Base-by-base conservation (phyloP, 2,888 invertebrate genomes). In the Tachina fera region DNA sequence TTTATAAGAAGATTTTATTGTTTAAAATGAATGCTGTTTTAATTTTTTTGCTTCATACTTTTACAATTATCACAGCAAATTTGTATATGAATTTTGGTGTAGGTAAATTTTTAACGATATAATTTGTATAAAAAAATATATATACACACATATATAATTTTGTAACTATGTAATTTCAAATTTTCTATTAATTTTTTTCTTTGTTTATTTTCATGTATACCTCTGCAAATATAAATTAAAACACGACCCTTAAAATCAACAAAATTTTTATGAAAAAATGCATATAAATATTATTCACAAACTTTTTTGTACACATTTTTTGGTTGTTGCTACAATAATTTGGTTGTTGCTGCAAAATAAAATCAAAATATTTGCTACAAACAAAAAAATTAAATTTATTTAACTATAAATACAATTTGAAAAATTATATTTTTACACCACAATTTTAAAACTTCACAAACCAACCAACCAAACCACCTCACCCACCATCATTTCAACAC, bases 161-260 rank as follows among this genome's bases (percentile, higher is more conserved):
- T 65, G 58, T 31, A 31, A 1, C 53, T 10, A 68, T 53, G 61
- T 61, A 60, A 19, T 72, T 72, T 68, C 75, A 71, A 63, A 86
- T 76, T 49, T 68, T 81, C 56, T 61, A 63, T 63, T 19, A 5
- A 81, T 63, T 47, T 67, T 60, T 77, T 83, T 79, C 13, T 85
- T 81, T 82, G 71, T 87, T 85, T 86, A 84, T 79, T 88, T 88
- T 86, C 87, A 88, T 88, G 87, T 88, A 75, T 83, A 87, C 82
- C 83, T 88, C 87, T 87, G 83, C 87, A 88, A 87, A 81, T 81
- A 65, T 65, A 71, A 84, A 84, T 65, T 60, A 60, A 80, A 71
- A 84, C 84, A 84, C 81, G 60, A 68, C 63, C 76, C 67, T 51
- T 45, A 60, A 75, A 78, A 58, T 39, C 16, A 77, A 47, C 31